These are phyloP conservation scores for Heliangelus exortis DNA, from an alignment of 2,797 vertebrate genomes.

Conservation along the genomic window DNA sequence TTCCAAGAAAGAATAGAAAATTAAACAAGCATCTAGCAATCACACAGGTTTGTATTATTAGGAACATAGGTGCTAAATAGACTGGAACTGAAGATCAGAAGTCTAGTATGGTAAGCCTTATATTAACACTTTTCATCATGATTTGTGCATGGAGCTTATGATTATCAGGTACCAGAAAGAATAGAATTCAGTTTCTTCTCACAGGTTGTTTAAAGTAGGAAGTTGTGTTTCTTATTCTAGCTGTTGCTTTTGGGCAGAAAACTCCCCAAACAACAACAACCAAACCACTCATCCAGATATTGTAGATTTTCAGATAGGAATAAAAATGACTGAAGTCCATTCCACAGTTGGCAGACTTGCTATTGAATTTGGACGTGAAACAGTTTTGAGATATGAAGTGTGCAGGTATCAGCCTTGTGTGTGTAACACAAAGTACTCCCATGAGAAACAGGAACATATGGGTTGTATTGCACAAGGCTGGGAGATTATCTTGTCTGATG, in stretches of 20 bases:
- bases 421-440: neutral
- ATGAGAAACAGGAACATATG: neutral
- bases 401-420: neutral
- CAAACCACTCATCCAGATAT: no score
- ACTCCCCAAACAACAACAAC: neutral
- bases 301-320: neutral
- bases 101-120: neutral
- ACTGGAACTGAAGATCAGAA: neutral
- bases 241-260: neutral
- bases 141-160: neutral
- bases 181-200: neutral
- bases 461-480: neutral
- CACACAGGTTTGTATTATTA: neutral
- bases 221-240: neutral
- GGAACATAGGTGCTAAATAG: neutral
- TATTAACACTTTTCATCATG: neutral
- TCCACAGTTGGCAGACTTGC: neutral
- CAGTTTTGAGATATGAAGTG: neutral
- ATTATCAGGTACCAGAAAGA: neutral
- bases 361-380: neutral
- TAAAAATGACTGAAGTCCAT: neutral
- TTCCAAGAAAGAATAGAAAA: neutral
- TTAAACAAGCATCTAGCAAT: neutral
- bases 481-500: neutral
- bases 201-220: neutral